Percentiles rank a stretch among this genome's conserved stretches.
Evolutionary conservation across 1,140 invertebrate species (phyloP).

Genomic region (Micrasema minimum): DNA sequence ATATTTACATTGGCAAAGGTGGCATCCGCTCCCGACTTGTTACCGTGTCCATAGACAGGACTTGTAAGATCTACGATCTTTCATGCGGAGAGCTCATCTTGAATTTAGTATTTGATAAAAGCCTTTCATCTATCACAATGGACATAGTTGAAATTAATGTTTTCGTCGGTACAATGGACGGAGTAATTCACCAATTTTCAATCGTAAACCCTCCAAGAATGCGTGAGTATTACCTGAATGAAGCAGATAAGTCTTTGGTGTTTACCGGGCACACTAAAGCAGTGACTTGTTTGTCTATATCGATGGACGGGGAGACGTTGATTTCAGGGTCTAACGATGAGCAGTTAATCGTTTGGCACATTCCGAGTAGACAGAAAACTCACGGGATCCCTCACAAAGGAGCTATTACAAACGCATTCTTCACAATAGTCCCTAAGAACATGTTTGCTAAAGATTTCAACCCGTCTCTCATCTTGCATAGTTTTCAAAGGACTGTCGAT

Average conservation of each 20-base stretch:
- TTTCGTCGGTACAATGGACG: slow-evolving; percentile 78
- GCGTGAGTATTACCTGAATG: slow-evolving; percentile 72
- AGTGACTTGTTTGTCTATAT: slow-evolving; percentile 77
- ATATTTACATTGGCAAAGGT: slow-evolving; percentile 74
- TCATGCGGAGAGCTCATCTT: slow-evolving; percentile 73
- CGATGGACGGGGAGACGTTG: slow-evolving; percentile 74
- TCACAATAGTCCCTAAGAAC: slow-evolving; percentile 65
- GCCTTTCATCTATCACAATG: slow-evolving; percentile 75
- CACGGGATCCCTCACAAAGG: slow-evolving; percentile 78
- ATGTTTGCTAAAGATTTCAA: slow-evolving; percentile 61
- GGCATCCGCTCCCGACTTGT: slow-evolving; percentile 75
- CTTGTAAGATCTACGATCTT: slow-evolving; percentile 84
- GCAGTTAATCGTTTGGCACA: slow-evolving; percentile 82
- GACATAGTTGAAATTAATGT: slow-evolving; percentile 76
- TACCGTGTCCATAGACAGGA: slow-evolving; percentile 83
- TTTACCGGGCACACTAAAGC: slow-evolving; percentile 75
- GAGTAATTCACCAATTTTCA: slow-evolving; percentile 75
- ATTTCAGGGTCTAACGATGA: slow-evolving; percentile 81
- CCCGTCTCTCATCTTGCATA: slow-evolving; percentile 60
- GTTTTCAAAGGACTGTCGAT: slow-evolving; percentile 57
- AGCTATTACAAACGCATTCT: slow-evolving; percentile 75
- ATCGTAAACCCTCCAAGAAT: slow-evolving; percentile 73
- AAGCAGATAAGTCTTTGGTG: slow-evolving; percentile 60
- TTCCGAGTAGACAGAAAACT: slow-evolving; percentile 76
- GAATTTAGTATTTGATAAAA: slow-evolving; percentile 78